These are phyloP conservation scores for Augochlora pura DNA, from an alignment of 1,140 invertebrate genomes.

Conservation along the genomic window DNA sequence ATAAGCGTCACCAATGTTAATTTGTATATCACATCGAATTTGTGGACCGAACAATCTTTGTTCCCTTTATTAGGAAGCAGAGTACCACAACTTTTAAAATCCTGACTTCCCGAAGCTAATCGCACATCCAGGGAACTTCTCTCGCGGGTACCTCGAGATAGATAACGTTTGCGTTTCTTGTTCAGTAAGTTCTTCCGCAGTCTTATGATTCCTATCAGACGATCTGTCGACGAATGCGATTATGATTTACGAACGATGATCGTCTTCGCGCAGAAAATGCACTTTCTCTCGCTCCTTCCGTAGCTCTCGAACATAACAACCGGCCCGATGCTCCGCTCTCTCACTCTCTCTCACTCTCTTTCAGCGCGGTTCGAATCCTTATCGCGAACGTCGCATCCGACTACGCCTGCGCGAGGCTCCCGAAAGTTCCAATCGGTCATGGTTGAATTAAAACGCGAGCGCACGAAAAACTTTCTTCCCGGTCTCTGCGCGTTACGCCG, in stretches of 20 bases:
- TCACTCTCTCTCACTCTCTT: too few relatives aligned
- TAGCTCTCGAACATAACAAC: slow-evolving; percentile 21
- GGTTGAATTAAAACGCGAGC: slow-evolving; percentile 49
- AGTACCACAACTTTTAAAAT: too few relatives aligned
- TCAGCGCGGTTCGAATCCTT: background rate
- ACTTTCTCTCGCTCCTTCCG: slow-evolving; percentile 28
- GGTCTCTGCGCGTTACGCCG: slow-evolving; percentile 6
- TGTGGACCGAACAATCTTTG: too few relatives aligned
- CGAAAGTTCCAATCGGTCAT: slow-evolving; percentile 59
- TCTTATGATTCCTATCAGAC: slow-evolving; percentile 52
- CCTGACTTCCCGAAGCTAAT: too few relatives aligned
- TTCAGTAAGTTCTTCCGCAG: slow-evolving; percentile 44
- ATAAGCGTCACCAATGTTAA: too few relatives aligned
- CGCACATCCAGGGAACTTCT: background rate
- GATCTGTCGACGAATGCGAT: slow-evolving; percentile 24
- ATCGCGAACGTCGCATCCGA: slow-evolving; percentile 16
- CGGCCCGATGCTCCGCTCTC: background rate
- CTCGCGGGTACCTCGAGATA: background rate
- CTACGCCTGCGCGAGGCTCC: slow-evolving; percentile 1
- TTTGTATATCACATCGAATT: too few relatives aligned
- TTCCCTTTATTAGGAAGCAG: too few relatives aligned
- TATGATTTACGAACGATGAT: background rate
- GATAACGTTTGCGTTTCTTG: background rate
- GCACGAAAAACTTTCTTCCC: slow-evolving; percentile 32
- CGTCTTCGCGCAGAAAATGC: slow-evolving; percentile 25